These are phyloP conservation scores for Pseudopleuronectes americanus DNA, from an alignment of 2,797 vertebrate genomes.

Conservation along the genomic window DNA sequence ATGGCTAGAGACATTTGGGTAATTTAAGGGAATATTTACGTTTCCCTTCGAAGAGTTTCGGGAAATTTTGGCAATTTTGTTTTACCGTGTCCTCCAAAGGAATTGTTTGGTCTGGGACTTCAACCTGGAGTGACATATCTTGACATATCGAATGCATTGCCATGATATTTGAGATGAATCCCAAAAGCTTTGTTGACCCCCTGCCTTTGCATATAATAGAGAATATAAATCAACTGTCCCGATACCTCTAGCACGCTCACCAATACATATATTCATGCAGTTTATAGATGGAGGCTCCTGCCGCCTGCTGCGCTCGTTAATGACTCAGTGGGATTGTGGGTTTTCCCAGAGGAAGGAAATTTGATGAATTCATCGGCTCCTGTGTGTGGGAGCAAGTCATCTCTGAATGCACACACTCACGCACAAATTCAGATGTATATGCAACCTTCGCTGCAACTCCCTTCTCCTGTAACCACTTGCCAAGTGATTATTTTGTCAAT, in stretches of 20 bases:
- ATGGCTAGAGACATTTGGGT: neutral
- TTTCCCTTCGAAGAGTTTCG: neutral
- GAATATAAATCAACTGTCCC: too few relatives aligned
- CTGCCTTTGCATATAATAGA: too few relatives aligned
- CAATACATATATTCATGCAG: neutral
- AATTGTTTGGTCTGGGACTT: too few relatives aligned
- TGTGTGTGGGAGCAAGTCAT: conserved; percentile 30
- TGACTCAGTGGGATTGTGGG: conserved; percentile 54
- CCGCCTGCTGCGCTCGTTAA: conserved; percentile 82
- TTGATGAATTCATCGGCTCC: conserved; percentile 52
- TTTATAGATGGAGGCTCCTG: conserved; percentile 22
- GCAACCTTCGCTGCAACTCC: conserved; percentile 3
- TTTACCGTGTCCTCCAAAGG: too few relatives aligned
- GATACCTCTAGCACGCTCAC: neutral
- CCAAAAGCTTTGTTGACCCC: too few relatives aligned
- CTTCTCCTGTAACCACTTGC: neutral
- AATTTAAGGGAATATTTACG: neutral
- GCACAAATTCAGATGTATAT: conserved; percentile 9
- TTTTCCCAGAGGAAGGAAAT: conserved; percentile 79
- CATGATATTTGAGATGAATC: too few relatives aligned
- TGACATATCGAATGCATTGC: too few relatives aligned
- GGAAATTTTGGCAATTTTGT: too few relatives aligned
- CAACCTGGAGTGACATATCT: too few relatives aligned
- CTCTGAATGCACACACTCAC: neutral
- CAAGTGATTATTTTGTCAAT: conserved; percentile 2